A percentile compares a stretch with the other conserved stretches of the same genome.
Conservation (phyloP, 2,113 vertebrate species). For the Elephantulus edwardii region DNA sequence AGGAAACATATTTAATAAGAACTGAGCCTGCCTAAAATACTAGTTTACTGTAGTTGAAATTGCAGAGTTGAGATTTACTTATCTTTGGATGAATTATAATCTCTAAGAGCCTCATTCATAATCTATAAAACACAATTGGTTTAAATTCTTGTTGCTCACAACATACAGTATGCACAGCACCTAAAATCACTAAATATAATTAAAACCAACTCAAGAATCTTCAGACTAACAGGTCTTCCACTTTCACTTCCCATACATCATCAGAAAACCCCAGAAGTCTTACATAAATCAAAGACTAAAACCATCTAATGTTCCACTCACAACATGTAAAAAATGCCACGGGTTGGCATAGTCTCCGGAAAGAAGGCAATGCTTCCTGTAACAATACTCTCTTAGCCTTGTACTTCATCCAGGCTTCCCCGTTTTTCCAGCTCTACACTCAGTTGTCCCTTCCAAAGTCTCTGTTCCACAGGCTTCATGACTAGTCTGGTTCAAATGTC, state of each 20-base stretch:
- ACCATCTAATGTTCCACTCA: background rate
- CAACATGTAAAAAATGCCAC: background rate
- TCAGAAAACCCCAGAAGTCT: background rate
- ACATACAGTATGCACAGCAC: background rate
- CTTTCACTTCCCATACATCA: background rate
- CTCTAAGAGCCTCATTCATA: background rate
- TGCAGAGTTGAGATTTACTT: background rate
- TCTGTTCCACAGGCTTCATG: background rate
- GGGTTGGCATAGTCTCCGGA: background rate
- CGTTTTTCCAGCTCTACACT: background rate
- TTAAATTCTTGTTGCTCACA: constrained; percentile 38
- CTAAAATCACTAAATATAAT: background rate
- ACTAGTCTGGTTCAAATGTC: background rate
- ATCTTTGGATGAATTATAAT: background rate
- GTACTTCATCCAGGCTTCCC: background rate
- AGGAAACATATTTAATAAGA: background rate
- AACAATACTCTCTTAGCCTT: background rate
- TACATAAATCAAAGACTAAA: background rate
- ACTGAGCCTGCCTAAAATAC: background rate
- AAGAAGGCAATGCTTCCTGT: background rate
- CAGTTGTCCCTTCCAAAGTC: background rate
- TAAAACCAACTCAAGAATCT: constrained; percentile 14
- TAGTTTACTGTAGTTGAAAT: background rate
- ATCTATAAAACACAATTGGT: background rate
- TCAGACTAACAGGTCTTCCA: background rate